Conservation (phyloP, 2,113 vertebrate genomes). For the Silurus asotus region DNA sequence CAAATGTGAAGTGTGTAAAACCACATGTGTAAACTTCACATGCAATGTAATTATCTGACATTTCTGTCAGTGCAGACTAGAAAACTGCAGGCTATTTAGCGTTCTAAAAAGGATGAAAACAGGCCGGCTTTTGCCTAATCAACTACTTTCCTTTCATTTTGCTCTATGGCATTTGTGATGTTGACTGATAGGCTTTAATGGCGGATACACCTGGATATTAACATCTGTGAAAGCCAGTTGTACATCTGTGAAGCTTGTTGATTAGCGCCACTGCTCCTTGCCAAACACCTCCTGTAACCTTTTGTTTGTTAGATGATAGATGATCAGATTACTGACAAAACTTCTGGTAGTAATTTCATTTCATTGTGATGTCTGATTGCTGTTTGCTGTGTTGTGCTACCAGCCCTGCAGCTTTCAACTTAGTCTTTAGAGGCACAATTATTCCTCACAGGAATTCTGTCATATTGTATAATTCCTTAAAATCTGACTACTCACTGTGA, state of each 20-base stretch:
- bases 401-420: background rate
- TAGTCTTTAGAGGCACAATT: background rate
- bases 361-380: conserved; percentile 26
- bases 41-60: background rate
- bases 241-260: conserved; percentile 35
- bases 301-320: conserved; percentile 32
- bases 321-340: conserved; percentile 28
- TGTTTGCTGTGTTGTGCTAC: conserved; percentile 6
- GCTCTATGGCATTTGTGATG: conserved; percentile 2
- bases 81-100: background rate
- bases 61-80: background rate
- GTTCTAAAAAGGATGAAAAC: background rate
- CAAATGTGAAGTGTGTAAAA: background rate
- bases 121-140: conserved; percentile 1
- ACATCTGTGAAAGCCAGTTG: conserved; percentile 12
- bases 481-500: background rate
- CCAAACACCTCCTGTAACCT: conserved; percentile 24
- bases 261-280: conserved; percentile 12
- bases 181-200: conserved; percentile 14
- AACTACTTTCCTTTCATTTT: conserved; percentile 12
- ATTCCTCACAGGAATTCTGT: conserved; percentile 1
- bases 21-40: background rate
- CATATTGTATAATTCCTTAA: background rate
- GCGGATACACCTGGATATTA: conserved; percentile 32
- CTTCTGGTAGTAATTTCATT: conserved; percentile 37